Evolutionary conservation across 2,888 invertebrate genomes (phyloP).

Genomic region (Caenorhabditis becei): DNA sequence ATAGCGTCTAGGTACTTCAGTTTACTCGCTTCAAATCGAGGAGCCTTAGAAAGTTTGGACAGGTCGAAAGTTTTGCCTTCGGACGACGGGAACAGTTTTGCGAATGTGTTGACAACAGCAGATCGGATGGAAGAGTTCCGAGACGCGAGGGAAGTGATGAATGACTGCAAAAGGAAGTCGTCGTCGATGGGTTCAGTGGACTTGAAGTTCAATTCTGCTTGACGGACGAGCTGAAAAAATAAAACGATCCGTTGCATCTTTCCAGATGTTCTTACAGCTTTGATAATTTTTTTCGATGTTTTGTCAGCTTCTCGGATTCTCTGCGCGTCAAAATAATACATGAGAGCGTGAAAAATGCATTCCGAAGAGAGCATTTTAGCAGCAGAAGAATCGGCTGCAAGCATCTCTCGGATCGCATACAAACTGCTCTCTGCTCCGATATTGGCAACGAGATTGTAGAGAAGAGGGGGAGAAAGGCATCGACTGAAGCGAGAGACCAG

Average conservation of each 20-base stretch:
- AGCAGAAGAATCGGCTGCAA: slow-evolving; percentile 16
- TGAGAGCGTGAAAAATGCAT: slow-evolving; percentile 45
- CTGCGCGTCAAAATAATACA: slow-evolving; percentile 43
- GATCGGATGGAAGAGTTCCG: background rate
- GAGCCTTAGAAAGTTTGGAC: slow-evolving; percentile 15
- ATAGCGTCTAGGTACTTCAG: slow-evolving; percentile 31
- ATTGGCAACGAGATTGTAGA: slow-evolving; percentile 10
- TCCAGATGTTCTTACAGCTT: too few species aligned
- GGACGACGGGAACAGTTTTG: slow-evolving; percentile 25
- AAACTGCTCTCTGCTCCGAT: slow-evolving; percentile 50
- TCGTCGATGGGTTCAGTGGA: slow-evolving; percentile 25
- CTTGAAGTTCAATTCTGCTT: slow-evolving; percentile 34
- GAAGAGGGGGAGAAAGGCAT: slow-evolving; percentile 42
- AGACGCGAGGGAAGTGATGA: slow-evolving; percentile 40
- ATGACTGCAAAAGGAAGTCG: slow-evolving; percentile 41
- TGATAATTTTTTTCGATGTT: slow-evolving; percentile 14
- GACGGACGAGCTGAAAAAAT: slow-evolving; percentile 47
- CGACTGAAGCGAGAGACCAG: slow-evolving; percentile 32
- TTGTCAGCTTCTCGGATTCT: slow-evolving; percentile 26
- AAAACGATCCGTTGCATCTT: too few species aligned
- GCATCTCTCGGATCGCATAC: slow-evolving; percentile 47
- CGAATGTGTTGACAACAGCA: slow-evolving; percentile 36
- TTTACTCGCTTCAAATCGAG: slow-evolving; percentile 30
- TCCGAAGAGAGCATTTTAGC: slow-evolving; percentile 26
- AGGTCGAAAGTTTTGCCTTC: slow-evolving; percentile 41